A percentile compares a stretch with the other conserved stretches of the same genome.
Evolutionary conservation across 2,113 vertebrate genomes (phyloP).

Genomic region (Leptobrachium leishanense): DNA sequence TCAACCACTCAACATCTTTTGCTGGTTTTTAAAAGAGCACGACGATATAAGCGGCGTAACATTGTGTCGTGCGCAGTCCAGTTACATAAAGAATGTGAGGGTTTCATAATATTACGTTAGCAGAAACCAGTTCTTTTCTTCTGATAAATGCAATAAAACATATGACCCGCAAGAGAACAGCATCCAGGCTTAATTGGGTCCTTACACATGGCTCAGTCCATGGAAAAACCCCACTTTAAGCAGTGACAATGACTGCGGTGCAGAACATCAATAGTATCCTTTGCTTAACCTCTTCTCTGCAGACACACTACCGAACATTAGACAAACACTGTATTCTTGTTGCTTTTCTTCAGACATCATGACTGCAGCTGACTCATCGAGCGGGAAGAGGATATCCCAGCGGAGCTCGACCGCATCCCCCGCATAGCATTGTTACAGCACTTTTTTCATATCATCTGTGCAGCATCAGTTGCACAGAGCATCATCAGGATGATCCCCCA

Average conservation of each 20-base stretch:
- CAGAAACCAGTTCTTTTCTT: too few species aligned
- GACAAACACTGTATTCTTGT: not conserved
- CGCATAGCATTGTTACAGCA: not conserved
- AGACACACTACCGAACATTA: not conserved
- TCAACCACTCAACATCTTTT: not conserved
- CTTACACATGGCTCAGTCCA: not conserved
- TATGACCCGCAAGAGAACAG: too few species aligned
- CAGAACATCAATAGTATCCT: not conserved
- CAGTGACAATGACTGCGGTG: not conserved
- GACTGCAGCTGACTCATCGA: constrained; percentile 3
- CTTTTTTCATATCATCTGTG: not conserved
- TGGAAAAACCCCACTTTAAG: not conserved
- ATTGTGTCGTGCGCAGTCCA: not conserved
- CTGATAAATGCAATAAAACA: too few species aligned
- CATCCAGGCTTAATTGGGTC: not conserved
- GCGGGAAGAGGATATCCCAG: constrained; percentile 1
- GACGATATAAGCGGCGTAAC: not conserved
- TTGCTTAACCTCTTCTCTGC: not conserved
- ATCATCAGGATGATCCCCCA: too few species aligned
- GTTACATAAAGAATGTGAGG: not conserved
- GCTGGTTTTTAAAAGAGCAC: not conserved
- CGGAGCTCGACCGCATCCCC: not conserved
- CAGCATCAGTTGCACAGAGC: not conserved
- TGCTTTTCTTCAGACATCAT: not conserved
- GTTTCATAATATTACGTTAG: too few species aligned